Conservation (phyloP, 1,140 invertebrate species). For the Cherax destructor region DNA sequence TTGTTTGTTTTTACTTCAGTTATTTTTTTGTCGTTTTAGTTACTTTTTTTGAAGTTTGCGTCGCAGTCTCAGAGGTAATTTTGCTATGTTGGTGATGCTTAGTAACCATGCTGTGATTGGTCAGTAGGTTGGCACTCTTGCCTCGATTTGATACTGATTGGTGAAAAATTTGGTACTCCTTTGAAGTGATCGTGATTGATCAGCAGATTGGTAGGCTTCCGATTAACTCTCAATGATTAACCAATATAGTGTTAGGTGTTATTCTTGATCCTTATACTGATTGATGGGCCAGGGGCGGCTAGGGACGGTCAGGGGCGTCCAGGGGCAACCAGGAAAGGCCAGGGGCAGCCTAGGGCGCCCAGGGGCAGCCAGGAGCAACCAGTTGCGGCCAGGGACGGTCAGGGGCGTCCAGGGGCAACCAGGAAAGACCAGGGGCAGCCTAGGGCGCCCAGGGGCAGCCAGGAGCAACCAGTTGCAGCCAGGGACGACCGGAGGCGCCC, state of each 20-base stretch:
- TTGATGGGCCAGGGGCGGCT: too few species aligned
- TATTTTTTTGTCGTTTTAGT: too few species aligned
- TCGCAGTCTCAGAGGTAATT: neutral
- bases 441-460: too few species aligned
- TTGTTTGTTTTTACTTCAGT: too few species aligned
- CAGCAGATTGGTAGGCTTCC: neutral
- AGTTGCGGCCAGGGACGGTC: neutral
- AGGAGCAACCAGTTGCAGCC: too few species aligned
- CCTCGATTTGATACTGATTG: too few species aligned
- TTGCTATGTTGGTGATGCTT: neutral
- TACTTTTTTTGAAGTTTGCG: too few species aligned
- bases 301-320: neutral
- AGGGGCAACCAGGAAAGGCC: neutral
- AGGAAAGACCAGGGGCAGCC: too few species aligned
- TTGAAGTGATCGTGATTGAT: neutral
- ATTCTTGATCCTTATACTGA: too few species aligned
- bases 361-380: too few species aligned
- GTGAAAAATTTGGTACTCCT: neutral
- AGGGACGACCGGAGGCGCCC: neutral
- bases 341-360: too few species aligned
- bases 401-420: neutral
- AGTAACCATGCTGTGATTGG: neutral
- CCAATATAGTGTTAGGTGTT: neutral
- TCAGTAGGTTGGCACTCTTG: neutral
- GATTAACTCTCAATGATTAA: neutral